A percentile compares a stretch with the other conserved stretches of the same genome.
Conservation (phyloP, 2,797 vertebrate species). For the Prunella strophiata region DNA sequence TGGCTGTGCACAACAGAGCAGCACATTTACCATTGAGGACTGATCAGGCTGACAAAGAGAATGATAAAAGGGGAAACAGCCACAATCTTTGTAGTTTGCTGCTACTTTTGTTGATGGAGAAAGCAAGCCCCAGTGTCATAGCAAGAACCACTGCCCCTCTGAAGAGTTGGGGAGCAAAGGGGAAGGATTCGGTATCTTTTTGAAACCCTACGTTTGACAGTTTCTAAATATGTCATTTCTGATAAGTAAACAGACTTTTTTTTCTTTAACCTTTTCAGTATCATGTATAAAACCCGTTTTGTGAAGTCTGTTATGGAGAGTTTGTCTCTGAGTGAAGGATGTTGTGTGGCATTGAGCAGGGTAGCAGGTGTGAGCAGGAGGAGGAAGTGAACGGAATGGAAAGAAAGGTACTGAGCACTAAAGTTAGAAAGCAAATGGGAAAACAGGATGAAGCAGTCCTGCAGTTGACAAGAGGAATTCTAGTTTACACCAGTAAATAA, state of each 20-base stretch:
- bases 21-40: slow-evolving; percentile 74
- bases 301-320: background rate
- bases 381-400: background rate
- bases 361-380: background rate
- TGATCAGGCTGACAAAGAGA: slow-evolving; percentile 79
- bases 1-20: slow-evolving; percentile 80
- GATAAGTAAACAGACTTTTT: background rate
- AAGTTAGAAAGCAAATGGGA: slow-evolving; percentile 23
- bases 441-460: background rate
- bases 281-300: background rate
- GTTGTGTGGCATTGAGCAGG: background rate
- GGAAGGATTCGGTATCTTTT: background rate
- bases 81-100: slow-evolving; percentile 70
- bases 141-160: background rate
- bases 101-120: slow-evolving; percentile 5
- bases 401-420: background rate
- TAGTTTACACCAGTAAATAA: background rate
- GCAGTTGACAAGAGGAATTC: background rate
- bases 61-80: slow-evolving; percentile 73
- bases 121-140: background rate
- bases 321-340: background rate
- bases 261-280: background rate
- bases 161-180: background rate
- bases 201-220: background rate
- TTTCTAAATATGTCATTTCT: background rate